Percentiles rank a stretch among this genome's conserved stretches.
Conservation (phyloP, 2,113 vertebrate species). For the Pterocles gutturalis region DNA sequence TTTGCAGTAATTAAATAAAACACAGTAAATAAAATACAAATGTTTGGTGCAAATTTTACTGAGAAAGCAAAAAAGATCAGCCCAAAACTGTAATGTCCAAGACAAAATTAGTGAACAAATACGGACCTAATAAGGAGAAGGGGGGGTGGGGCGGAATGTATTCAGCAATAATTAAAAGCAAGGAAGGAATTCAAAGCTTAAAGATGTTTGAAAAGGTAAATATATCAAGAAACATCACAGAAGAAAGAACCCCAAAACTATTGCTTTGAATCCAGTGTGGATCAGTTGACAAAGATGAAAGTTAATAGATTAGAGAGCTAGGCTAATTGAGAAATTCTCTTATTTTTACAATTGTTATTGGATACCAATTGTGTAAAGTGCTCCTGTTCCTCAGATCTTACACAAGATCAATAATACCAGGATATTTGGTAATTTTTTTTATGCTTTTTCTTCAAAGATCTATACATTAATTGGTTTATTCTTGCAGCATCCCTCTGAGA, state of each 20-base stretch:
- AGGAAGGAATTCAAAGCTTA: neutral
- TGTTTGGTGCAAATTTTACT: neutral
- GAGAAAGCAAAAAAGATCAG: neutral
- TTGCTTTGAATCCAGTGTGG: neutral
- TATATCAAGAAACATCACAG: neutral
- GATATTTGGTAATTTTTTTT: neutral
- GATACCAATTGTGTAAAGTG: neutral
- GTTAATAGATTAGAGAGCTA: neutral
- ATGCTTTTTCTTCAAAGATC: neutral
- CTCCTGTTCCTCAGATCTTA: neutral
- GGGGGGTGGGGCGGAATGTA: neutral
- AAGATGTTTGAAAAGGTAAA: neutral
- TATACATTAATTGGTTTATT: neutral
- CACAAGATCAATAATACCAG: conserved; percentile 7
- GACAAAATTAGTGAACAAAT: neutral
- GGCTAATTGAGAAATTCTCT: neutral
- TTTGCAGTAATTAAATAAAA: neutral
- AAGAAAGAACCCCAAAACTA: neutral
- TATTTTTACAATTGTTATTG: neutral
- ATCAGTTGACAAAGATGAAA: neutral
- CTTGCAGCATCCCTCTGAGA: neutral
- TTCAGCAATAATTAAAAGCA: neutral
- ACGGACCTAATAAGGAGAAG: neutral
- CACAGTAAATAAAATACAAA: neutral
- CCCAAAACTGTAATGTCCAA: neutral